Percentiles rank a stretch among this genome's conserved stretches.
These are phyloP conservation scores for Anguilla marmorata DNA, from an alignment of 2,797 vertebrate species.

Conservation along the genomic window DNA sequence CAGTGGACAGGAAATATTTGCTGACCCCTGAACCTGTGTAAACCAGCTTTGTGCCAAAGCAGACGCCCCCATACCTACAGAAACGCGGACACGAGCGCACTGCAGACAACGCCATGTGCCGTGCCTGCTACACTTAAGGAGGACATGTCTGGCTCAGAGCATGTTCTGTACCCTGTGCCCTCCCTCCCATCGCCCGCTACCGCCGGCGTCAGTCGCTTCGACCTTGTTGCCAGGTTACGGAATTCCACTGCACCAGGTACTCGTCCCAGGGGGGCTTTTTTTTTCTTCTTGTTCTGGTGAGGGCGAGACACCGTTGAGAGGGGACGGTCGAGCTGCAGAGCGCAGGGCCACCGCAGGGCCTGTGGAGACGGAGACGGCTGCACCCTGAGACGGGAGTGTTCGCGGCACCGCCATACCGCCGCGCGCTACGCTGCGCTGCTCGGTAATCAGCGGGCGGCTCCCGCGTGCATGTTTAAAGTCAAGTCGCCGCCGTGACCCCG, in stretches of 20 bases:
- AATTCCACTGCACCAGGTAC: constrained; percentile 43
- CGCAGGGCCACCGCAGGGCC: neutral
- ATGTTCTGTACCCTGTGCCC: constrained; percentile 2
- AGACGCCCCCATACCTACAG: neutral
- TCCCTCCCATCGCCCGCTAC: constrained; percentile 35
- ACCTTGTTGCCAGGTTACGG: constrained; percentile 59
- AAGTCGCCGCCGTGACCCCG: neutral
- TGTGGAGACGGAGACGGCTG: neutral
- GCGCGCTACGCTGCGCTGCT: neutral
- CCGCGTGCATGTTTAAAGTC: too few species aligned
- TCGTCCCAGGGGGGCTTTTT: constrained; percentile 28
- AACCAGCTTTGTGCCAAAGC: constrained; percentile 23
- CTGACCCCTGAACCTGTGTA: constrained; percentile 26
- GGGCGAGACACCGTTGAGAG: constrained; percentile 9
- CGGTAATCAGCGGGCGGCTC: constrained; percentile 1
- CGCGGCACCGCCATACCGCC: neutral
- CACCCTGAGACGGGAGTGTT: neutral
- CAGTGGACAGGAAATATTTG: constrained; percentile 12
- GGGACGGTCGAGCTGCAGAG: constrained; percentile 18
- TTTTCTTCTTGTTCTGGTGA: constrained; percentile 17
- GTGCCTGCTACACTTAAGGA: neutral
- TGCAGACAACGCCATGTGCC: neutral
- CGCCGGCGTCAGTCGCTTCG: constrained; percentile 44
- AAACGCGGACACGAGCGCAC: neutral
- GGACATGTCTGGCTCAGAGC: neutral